A percentile compares a stretch with the other conserved stretches of the same genome.
Conservation (phyloP, 2,888 invertebrate genomes). For the Ectropis crepuscularia region DNA sequence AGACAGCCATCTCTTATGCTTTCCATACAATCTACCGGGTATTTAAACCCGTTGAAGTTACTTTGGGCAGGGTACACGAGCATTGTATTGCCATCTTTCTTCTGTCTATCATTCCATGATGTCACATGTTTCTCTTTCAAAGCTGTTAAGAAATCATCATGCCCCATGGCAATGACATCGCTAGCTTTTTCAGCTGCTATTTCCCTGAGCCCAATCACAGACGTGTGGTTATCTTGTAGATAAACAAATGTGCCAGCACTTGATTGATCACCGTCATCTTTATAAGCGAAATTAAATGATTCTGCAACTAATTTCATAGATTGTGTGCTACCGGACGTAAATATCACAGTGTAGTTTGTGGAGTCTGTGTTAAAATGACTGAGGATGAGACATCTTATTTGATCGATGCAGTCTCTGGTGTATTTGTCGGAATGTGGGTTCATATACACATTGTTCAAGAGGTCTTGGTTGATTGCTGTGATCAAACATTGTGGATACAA, state of each 20-base stretch:
- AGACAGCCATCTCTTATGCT: slow-evolving; percentile 85
- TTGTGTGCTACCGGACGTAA: slow-evolving; percentile 97
- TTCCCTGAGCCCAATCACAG: slow-evolving; percentile 96
- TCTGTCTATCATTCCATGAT: slow-evolving; percentile 45
- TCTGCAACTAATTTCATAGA: slow-evolving; percentile 94
- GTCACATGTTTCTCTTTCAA: slow-evolving; percentile 43
- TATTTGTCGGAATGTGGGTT: slow-evolving; percentile 96
- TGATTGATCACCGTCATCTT: slow-evolving; percentile 49
- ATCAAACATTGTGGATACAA: slow-evolving; percentile 92
- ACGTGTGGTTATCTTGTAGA: slow-evolving; percentile 96
- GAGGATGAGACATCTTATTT: slow-evolving; percentile 92
- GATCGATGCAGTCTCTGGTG: slow-evolving; percentile 94
- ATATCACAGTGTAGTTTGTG: slow-evolving; percentile 94
- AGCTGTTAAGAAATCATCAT: slow-evolving; percentile 82
- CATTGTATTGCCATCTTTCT: slow-evolving; percentile 77
- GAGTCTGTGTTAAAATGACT: slow-evolving; percentile 92
- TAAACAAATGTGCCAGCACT: slow-evolving; percentile 89
- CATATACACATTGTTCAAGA: slow-evolving; percentile 90
- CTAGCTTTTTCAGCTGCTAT: slow-evolving; percentile 85
- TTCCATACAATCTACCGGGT: slow-evolving; percentile 90
- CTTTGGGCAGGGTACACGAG: slow-evolving; percentile 96
- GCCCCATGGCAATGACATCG: slow-evolving; percentile 83
- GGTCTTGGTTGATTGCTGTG: slow-evolving; percentile 85
- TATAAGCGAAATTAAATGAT: slow-evolving; percentile 86
- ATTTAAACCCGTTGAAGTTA: slow-evolving; percentile 97